Evolutionary conservation across 2,888 invertebrate species (phyloP).

Genomic region (Diploptera punctata): DNA sequence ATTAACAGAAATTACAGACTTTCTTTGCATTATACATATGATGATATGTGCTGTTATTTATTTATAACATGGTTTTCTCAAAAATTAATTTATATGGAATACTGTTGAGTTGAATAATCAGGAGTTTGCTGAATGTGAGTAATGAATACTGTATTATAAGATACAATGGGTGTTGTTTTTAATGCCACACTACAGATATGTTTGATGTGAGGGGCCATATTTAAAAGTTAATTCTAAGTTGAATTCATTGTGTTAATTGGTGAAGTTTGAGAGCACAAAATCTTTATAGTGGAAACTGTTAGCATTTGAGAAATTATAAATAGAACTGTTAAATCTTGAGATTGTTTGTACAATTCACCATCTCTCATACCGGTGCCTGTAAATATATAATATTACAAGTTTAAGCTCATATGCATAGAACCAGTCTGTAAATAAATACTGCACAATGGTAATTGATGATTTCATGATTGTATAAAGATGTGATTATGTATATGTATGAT

Average conservation of each 20-base stretch:
- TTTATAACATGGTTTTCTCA: too few relatives aligned
- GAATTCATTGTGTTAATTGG: background rate
- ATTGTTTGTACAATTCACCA: conserved; percentile 9
- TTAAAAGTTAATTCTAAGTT: background rate
- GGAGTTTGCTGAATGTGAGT: too few relatives aligned
- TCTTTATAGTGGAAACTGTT: background rate
- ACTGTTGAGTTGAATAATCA: too few relatives aligned
- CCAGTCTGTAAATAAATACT: conserved; percentile 13
- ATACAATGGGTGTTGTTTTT: too few relatives aligned
- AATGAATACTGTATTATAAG: too few relatives aligned
- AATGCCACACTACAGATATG: background rate
- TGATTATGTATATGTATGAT: conserved; percentile 8
- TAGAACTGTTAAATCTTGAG: background rate
- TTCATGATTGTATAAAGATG: background rate
- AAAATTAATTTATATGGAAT: too few relatives aligned
- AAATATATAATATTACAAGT: conserved; percentile 8
- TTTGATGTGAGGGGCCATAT: conserved; percentile 17
- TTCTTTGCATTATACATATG: too few relatives aligned
- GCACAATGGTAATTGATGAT: conserved; percentile 1
- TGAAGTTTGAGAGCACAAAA: background rate
- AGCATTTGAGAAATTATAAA: background rate
- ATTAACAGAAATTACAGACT: too few relatives aligned
- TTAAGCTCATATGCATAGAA: background rate
- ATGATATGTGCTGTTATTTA: too few relatives aligned
- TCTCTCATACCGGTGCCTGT: background rate